Evolutionary conservation across 2,888 invertebrate genomes (phyloP).

Genomic region (Acrobasis repandana): DNA sequence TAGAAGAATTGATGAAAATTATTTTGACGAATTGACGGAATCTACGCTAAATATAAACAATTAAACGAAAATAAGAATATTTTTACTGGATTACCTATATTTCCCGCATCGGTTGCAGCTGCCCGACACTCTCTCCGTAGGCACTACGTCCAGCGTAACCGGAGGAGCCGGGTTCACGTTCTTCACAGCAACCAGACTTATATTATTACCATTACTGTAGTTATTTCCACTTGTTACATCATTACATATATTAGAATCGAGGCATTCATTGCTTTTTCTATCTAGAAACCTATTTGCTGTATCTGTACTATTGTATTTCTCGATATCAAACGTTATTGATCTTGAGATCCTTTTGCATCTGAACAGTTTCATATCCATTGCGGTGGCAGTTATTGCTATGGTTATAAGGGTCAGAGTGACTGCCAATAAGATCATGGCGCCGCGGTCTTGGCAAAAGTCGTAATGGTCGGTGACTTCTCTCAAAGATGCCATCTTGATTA

Average conservation of each 20-base stretch:
- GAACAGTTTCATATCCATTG: slow-evolving; percentile 66
- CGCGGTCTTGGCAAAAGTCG: slow-evolving; percentile 51
- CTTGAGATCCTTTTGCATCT: slow-evolving; percentile 53
- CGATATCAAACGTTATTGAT: slow-evolving; percentile 64
- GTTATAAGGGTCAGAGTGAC: slow-evolving; percentile 53
- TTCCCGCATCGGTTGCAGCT: slow-evolving; percentile 72
- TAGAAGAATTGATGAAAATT: too few species aligned
- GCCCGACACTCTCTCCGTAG: slow-evolving; percentile 54
- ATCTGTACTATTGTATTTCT: slow-evolving; percentile 54
- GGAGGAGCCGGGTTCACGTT: slow-evolving; percentile 56
- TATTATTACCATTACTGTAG: slow-evolving; percentile 48
- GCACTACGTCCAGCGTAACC: slow-evolving; percentile 68
- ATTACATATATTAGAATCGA: slow-evolving; percentile 37
- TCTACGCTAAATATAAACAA: too few species aligned
- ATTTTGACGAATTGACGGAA: too few species aligned
- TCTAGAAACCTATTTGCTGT: slow-evolving; percentile 30
- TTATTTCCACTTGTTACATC: slow-evolving; percentile 32
- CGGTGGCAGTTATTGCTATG: slow-evolving; percentile 66
- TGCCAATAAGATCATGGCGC: slow-evolving; percentile 55
- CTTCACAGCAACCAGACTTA: slow-evolving; percentile 57
- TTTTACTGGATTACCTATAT: slow-evolving; percentile 36
- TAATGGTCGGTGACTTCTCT: slow-evolving; percentile 55
- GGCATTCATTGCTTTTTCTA: slow-evolving; percentile 40
- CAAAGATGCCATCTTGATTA: slow-evolving; percentile 52
- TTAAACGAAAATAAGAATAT: background rate